Conservation (phyloP, 2,888 invertebrate genomes). For the Monochamus alternatus region DNA sequence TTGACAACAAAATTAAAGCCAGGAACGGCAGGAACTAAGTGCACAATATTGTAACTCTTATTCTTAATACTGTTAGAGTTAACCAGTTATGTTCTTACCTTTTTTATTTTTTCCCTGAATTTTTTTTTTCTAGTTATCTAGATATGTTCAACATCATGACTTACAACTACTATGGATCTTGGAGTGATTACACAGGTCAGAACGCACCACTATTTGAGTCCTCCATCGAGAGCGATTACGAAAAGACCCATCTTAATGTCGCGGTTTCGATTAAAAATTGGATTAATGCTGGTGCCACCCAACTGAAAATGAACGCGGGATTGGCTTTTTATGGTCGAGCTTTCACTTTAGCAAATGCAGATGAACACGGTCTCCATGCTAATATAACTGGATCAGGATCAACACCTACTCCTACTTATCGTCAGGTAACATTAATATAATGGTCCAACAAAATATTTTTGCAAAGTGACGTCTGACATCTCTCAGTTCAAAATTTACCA, state of each 20-base stretch:
- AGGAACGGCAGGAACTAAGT: no score
- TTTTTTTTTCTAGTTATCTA: slow-evolving; percentile 50
- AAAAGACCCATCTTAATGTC: slow-evolving; percentile 58
- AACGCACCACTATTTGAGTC: slow-evolving; percentile 78
- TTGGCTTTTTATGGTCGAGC: slow-evolving; percentile 81
- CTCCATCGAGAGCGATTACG: slow-evolving; percentile 63
- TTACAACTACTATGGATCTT: slow-evolving; percentile 77
- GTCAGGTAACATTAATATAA: slow-evolving; percentile 40
- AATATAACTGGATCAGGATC: slow-evolving; percentile 74
- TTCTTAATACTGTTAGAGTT: no score
- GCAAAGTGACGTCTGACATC: no score
- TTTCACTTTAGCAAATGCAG: slow-evolving; percentile 74
- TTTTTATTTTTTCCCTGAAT: not conserved
- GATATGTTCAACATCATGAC: slow-evolving; percentile 69
- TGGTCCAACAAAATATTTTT: not conserved
- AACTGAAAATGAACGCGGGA: slow-evolving; percentile 79
- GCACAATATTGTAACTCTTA: no score
- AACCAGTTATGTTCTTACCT: not conserved
- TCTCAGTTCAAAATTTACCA: no score
- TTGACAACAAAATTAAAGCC: no score
- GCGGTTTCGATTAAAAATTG: slow-evolving; percentile 71
- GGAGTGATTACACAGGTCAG: slow-evolving; percentile 76
- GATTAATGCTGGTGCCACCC: slow-evolving; percentile 73
- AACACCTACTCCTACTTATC: slow-evolving; percentile 11
- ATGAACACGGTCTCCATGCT: slow-evolving; percentile 72